phyloP scores from a whole-genome alignment of 2,888 invertebrate genomes.

The Volucella inanis region DNA sequence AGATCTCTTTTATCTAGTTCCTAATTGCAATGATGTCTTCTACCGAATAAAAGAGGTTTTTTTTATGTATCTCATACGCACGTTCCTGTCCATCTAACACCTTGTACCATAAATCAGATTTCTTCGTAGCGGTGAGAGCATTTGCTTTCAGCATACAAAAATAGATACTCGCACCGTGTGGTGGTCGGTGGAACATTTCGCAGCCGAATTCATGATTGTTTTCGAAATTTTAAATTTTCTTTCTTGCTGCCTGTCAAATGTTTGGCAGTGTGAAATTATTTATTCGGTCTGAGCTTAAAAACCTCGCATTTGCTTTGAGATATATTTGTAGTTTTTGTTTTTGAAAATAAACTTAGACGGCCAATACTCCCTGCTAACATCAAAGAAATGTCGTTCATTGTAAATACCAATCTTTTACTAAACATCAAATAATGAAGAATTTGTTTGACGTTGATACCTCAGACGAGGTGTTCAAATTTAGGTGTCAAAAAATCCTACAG shows the following conservation, averaged over 20 bases:
- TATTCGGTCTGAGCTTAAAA: background rate
- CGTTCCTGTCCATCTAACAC: background rate
- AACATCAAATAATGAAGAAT: constrained; percentile 10
- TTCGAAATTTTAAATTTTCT: constrained; percentile 9
- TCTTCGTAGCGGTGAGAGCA: constrained; percentile 10
- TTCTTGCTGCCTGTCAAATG: constrained; percentile 20
- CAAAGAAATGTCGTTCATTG: constrained; percentile 1
- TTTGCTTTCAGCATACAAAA: constrained; percentile 38
- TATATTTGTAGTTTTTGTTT: background rate
- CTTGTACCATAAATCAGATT: background rate
- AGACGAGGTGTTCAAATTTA: constrained; percentile 1
- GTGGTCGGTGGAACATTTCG: constrained; percentile 20
- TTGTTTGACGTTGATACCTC: constrained; percentile 1
- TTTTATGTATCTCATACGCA: background rate
- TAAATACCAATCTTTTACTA: constrained; percentile 13
- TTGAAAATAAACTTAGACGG: constrained; percentile 18
- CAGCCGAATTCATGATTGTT: constrained; percentile 48
- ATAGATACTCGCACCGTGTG: constrained; percentile 8
- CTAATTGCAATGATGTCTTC: constrained; percentile 32
- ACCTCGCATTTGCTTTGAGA: constrained; percentile 1
- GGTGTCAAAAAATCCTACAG: constrained; percentile 40
- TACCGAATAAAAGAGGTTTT: background rate
- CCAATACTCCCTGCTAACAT: background rate
- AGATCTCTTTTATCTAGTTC: background rate
- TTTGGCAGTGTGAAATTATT: constrained; percentile 17